Base-by-base conservation (phyloP, 2,113 vertebrate species). In the Rhinogobius similis region DNA sequence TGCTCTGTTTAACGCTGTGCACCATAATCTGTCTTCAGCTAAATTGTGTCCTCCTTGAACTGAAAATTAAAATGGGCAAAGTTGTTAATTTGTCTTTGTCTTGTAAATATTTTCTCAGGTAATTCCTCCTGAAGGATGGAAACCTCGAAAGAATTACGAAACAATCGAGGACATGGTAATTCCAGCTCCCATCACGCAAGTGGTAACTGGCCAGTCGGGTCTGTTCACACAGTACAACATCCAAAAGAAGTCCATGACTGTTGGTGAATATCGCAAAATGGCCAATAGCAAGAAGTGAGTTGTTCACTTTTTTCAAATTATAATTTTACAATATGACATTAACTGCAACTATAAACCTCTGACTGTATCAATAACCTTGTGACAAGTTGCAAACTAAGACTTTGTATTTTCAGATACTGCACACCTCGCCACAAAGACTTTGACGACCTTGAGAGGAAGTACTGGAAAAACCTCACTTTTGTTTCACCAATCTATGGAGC, bases 221-320 rank as follows among this genome's bases (percentile, higher is more conserved):
- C 94, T 98, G 55, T 98, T 99, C 77, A 99, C 97, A 4, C 97
- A 98, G 71, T 99, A 99, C 87, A 99, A 99, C 90, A 99, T 99
- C 75, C 97, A 99, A 93, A 98, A 98, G 92, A 99, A 99, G 82
- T 94, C 96, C 41, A 98, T 98, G 96, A 96, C 95, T 0, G 96
- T 99, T 12, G 89, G 94, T 1, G 98, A 98, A 78, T 98, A 97
- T 86, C 90, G 98, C 29, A 95, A 96, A 67, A 93, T 96, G 81
- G 98, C 98, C 73, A 98, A 98, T 80, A 99, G 95, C 71, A 98
- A 98, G 72, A 98, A 98, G 97, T 98, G 92, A 88, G 89, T 26
- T 6, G 11, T 50, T 10, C 20, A 61, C 2, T 61, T 61, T 7
- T 21, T 9, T 21, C 18, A 7, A 5, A n/a, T 48, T 20, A n/a